phyloP scores from a whole-genome alignment of 1,140 invertebrate genomes.

The Teleopsis dalmanni region DNA sequence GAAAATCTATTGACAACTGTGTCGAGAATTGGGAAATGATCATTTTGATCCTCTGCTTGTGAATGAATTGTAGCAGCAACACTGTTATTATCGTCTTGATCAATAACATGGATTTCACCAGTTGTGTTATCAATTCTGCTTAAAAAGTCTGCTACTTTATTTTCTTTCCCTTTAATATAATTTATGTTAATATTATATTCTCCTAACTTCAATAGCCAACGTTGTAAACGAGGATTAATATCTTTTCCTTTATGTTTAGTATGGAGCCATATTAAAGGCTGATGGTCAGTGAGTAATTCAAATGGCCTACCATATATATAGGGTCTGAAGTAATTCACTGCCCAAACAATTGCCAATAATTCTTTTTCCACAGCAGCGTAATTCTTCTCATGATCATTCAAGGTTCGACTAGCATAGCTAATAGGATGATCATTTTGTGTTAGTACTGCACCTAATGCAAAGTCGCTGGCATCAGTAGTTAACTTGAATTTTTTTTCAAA shows the following conservation, averaged over 20 bases:
- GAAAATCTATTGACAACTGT: too few species aligned
- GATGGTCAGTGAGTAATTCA: not conserved
- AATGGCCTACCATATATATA: slow-evolving; percentile 42
- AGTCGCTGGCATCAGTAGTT: slow-evolving; percentile 10
- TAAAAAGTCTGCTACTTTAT: not conserved
- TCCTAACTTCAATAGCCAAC: not conserved
- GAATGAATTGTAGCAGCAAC: not conserved
- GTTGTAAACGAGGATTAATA: not conserved
- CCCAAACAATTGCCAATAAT: slow-evolving; percentile 43
- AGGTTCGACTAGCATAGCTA: slow-evolving; percentile 39
- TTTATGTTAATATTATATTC: not conserved
- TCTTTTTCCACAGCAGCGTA: slow-evolving; percentile 44
- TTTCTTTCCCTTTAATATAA: not conserved
- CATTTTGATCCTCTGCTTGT: not conserved
- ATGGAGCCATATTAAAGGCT: not conserved
- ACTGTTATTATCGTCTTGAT: not conserved
- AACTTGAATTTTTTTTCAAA: slow-evolving; percentile 6
- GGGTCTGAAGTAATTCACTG: slow-evolving; percentile 43
- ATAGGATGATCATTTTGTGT: slow-evolving; percentile 21
- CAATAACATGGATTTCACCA: not conserved
- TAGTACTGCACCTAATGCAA: slow-evolving; percentile 16
- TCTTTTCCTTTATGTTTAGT: slow-evolving; percentile 2
- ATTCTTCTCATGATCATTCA: slow-evolving; percentile 37
- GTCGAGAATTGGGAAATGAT: too few species aligned
- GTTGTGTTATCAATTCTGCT: not conserved